Evolutionary conservation across 1,140 invertebrate genomes (phyloP), one percentile per base, ranked within the genome.

Genomic region (Musca domestica): DNA sequence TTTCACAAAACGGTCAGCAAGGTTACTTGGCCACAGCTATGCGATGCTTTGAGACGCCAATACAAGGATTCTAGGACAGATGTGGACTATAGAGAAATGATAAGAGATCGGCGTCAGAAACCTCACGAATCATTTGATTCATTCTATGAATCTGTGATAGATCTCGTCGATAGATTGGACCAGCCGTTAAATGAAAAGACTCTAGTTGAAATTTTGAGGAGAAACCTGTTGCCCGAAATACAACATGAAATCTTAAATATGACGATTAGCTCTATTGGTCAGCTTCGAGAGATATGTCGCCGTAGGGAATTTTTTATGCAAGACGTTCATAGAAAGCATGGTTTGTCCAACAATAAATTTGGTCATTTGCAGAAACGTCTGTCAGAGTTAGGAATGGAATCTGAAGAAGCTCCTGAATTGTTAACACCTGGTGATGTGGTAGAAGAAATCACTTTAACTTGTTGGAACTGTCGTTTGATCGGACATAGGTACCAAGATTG

Each of bases 191-290:
- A 30, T 30, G 27, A 30, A 30, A 30, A 30, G 27, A 30, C 27
- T 30, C 9, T 30, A 30, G 27, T 30, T 30, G 27, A 30, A 56
- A 56, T 46, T 30, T 15, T 67, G 12, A 14, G 30, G 2, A 22
- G 66, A 17, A 67, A 67, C 22, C 30, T 67, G 15, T 54, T 54
- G 56, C 66, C 66, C 0, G 49, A 67, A 51, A 30, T 67, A 46
- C 23, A 25, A 56, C 49, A 67, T 67, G 49, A 54, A 56, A 46
- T 54, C 3, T 47, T 67, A 5, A 22, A 52, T 9, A 30, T 30
- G 27, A 9, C 3, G 27, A 30, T 30, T 30, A 30, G 27, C 27
- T 30, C 27, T 4, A 30, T 30, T 4, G 27, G 27, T 30, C 27
- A 30, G 9, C 9, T 30, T 4, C 27, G 27, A 30, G 27, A 23